Evolutionary conservation across 2,888 invertebrate genomes (phyloP).

Genomic region (Leucophenga montana): DNA sequence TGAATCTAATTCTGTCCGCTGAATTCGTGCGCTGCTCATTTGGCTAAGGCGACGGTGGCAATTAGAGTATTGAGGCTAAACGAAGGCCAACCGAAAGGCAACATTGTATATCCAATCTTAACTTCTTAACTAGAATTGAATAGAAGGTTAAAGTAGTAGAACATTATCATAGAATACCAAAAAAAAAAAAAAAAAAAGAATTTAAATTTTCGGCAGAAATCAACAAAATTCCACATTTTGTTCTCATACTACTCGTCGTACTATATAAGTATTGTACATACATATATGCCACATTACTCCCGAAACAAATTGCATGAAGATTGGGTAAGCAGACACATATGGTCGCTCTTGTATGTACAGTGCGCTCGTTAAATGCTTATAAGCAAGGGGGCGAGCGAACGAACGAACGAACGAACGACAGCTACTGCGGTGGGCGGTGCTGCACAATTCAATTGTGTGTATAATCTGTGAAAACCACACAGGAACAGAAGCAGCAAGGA

Average conservation of each 20-base stretch:
- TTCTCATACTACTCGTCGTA: constrained; percentile 24
- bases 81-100: constrained; percentile 7
- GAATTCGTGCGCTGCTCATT: constrained; percentile 29
- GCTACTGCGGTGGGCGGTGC: constrained; percentile 60
- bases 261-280: constrained; percentile 11
- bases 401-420: too few relatives aligned
- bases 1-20: not conserved
- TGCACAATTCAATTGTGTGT: constrained; percentile 51
- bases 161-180: not conserved
- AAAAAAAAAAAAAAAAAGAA: constrained; percentile 1
- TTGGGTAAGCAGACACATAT: constrained; percentile 36
- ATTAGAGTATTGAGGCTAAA: constrained; percentile 12
- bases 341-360: constrained; percentile 22
- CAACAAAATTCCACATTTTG: not conserved
- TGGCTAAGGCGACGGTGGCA: not conserved
- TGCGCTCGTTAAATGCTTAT: constrained; percentile 50
- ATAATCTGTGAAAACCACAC: constrained; percentile 55
- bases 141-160: not conserved
- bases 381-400: constrained; percentile 8
- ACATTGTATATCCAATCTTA: too few relatives aligned
- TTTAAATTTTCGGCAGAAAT: constrained; percentile 12
- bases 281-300: constrained; percentile 64
- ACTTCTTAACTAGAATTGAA: too few relatives aligned
- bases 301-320: constrained; percentile 63
- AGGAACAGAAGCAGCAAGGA: not conserved